Evolutionary conservation across 2,113 vertebrate species (phyloP), one percentile per base, ranked within the genome.

Genomic region (Phoxinus phoxinus): DNA sequence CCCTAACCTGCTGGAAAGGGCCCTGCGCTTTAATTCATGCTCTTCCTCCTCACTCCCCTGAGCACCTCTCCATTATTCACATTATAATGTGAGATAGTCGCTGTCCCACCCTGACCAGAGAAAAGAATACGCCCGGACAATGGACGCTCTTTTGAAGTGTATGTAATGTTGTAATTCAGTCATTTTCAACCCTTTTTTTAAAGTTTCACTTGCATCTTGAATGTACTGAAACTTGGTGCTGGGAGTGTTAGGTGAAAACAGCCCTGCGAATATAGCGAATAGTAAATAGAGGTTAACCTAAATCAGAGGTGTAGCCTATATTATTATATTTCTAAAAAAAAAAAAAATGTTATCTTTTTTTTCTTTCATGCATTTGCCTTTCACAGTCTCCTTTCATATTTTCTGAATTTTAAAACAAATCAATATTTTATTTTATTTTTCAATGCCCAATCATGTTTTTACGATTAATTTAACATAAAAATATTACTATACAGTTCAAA

Each of bases 51-150:
- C 65, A 85, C 46, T 35, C 35, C 72, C 74, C 23, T 82, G 30
- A 51, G 72, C 91, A 91, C 90, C 89, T 85, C 84, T 86, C 91
- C 90, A 92, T 94, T 94, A 94, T 94, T 92, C 91, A 84, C 91
- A 88, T 92, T 93, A 92, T 92, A 94, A 94, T 91, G 90, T 91
- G 90, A 92, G 91, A 85, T 83, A 94, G 93, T 93, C 92, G 90
- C 91, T 89, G 94, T 92, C 93, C 93, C 93, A 92, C 94, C 94
- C 92, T 91, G 17, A 61, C 88, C 78, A 87, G 46, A 93, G 91
- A 94, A 93, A 91, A 92, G 93, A 92, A 93, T 93, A 89, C 87
- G 84, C 91, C 93, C 27, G 90, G 91, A 93, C 85, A 91, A 92
- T 93, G 84, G 84, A 88, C 32, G 53, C 61, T 83, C 91, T 93